These are phyloP conservation scores for Phyllostomus hastatus DNA, from an alignment of 2,113 vertebrate genomes.

Conservation along the genomic window DNA sequence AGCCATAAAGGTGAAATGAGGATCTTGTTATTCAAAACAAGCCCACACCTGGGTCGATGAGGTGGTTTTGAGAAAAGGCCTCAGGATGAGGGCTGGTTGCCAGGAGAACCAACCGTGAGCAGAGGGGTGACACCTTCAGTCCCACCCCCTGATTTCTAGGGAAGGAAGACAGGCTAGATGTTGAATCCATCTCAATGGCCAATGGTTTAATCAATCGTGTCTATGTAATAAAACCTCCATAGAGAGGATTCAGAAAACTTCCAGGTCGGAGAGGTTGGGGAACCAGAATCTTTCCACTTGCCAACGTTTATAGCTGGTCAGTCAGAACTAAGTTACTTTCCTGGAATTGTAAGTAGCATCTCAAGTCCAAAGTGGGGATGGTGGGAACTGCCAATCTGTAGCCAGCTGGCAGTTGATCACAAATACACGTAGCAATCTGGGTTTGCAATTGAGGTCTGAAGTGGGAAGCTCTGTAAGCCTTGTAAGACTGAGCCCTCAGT, in stretches of 20 bases:
- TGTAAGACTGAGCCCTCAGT: background rate
- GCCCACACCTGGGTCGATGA: background rate
- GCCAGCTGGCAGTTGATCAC: background rate
- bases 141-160: background rate
- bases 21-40: background rate
- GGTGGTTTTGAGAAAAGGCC: background rate
- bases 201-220: background rate
- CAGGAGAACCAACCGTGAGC: background rate
- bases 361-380: background rate
- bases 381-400: background rate
- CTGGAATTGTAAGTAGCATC: background rate
- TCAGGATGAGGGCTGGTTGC: background rate
- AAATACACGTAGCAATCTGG: background rate
- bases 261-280: background rate
- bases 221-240: background rate
- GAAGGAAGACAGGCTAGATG: background rate
- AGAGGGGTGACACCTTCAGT: background rate
- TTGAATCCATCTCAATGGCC: background rate
- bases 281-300: background rate
- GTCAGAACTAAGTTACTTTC: background rate
- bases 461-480: background rate
- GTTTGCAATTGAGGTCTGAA: background rate
- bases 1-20: background rate
- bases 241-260: background rate
- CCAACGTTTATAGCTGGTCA: background rate